Base-by-base conservation (phyloP, 2,888 invertebrate genomes). In the Teinopalpus imperialis region DNA sequence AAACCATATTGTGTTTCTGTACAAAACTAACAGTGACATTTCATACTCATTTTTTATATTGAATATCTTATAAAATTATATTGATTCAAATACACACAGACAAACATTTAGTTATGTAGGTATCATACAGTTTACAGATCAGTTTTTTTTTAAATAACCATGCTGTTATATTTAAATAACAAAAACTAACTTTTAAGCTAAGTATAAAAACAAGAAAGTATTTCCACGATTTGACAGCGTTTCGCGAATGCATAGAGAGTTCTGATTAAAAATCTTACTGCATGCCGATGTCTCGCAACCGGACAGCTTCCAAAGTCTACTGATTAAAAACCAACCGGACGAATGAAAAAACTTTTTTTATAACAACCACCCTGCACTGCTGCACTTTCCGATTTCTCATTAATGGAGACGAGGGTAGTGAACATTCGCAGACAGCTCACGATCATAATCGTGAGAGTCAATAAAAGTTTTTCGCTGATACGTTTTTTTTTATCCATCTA, bases 101-200 rank as follows among this genome's bases (percentile, higher is more conserved):
- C n/a, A n/a, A n/a, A n/a, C n/a, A n/a, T n/a, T n/a, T n/a, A n/a
- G n/a, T n/a, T n/a, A n/a, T n/a, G n/a, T n/a, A n/a, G n/a, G n/a
- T n/a, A n/a, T n/a, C n/a, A n/a, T n/a, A n/a, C n/a, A n/a, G n/a
- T n/a, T n/a, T n/a, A n/a, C n/a, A n/a, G n/a, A n/a, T n/a, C n/a
- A n/a, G n/a, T n/a, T n/a, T n/a, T n/a, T n/a, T n/a, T n/a, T n/a
- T n/a, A n/a, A n/a, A n/a, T n/a, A n/a, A n/a, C n/a, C n/a, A n/a
- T n/a, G n/a, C n/a, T n/a, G n/a, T n/a, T n/a, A n/a, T n/a, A n/a
- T n/a, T n/a, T n/a, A n/a, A n/a, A n/a, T n/a, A n/a, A n/a, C n/a
- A n/a, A n/a, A n/a, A n/a, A n/a, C n/a, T n/a, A n/a, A n/a, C n/a
- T 76, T 76, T 78, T 73, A 74, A 73, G 73, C 75, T 48, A 52